A percentile compares a stretch with the other conserved stretches of the same genome.
Evolutionary conservation across 2,797 vertebrate genomes (phyloP).

Genomic region (Adrianichthys oophorus): DNA sequence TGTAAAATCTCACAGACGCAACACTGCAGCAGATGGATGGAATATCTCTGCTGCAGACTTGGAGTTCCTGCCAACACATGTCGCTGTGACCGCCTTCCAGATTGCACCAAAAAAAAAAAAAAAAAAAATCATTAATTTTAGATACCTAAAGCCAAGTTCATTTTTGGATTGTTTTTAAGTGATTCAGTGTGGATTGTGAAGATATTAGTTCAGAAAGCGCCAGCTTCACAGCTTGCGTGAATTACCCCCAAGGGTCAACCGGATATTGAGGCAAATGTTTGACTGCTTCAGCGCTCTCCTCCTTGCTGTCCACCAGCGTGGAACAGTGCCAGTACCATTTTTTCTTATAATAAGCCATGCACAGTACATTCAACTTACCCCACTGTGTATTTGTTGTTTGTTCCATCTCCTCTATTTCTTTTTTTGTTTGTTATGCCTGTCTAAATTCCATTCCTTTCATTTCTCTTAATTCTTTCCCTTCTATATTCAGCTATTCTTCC

Average conservation of each 20-base stretch:
- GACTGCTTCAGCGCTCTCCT: conserved; percentile 46
- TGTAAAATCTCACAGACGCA: conserved; percentile 34
- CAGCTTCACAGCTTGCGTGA: conserved; percentile 61
- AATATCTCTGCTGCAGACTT: conserved; percentile 53
- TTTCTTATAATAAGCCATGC: conserved; percentile 38
- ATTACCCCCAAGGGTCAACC: conserved; percentile 63
- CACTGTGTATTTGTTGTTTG: conserved; percentile 20
- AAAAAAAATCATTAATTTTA: conserved; percentile 53
- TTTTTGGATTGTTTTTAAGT: conserved; percentile 64
- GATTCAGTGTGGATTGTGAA: conserved; percentile 64
- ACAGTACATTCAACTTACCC: conserved; percentile 25
- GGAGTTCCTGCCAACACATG: conserved; percentile 56
- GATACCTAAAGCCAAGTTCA: conserved; percentile 64
- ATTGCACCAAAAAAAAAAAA: conserved; percentile 35
- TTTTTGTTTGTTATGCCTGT: conserved; percentile 5
- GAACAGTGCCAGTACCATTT: conserved; percentile 45
- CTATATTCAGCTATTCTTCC: conserved; percentile 1
- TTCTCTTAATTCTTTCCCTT: conserved; percentile 35
- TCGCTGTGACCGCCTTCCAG: conserved; percentile 53
- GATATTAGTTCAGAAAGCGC: conserved; percentile 61
- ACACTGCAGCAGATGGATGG: conserved; percentile 56
- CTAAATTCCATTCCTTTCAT: conserved; percentile 14
- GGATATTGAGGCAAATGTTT: conserved; percentile 60
- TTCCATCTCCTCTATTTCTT: conserved; percentile 27
- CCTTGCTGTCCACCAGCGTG: conserved; percentile 41